Conservation (phyloP, 2,113 vertebrate genomes). For the Mustelus asterias region DNA sequence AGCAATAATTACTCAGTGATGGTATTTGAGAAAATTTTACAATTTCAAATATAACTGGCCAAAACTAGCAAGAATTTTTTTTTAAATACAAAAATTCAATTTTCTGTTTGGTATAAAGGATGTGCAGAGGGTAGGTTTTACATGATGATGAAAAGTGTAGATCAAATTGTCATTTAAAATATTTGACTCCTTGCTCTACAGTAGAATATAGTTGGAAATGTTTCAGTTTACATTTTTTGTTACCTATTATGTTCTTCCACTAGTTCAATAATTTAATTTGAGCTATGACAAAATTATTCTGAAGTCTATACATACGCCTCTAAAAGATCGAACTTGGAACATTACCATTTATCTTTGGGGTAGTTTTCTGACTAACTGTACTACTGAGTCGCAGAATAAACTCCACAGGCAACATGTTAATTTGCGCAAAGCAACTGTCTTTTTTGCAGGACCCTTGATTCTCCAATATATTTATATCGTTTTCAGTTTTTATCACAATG, state of each 20-base stretch:
- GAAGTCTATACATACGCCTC: not conserved
- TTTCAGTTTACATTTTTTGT: constrained; percentile 17
- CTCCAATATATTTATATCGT: not conserved
- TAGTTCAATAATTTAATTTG: not conserved
- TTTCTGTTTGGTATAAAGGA: not conserved
- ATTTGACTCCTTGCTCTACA: not conserved
- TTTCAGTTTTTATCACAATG: not conserved
- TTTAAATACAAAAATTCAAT: not conserved
- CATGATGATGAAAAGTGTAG: not conserved
- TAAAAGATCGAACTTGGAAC: constrained; percentile 2
- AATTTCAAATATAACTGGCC: constrained; percentile 10
- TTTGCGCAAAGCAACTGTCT: not conserved
- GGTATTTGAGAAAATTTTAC: not conserved
- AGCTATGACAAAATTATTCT: not conserved
- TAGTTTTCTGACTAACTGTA: not conserved
- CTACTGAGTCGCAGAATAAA: not conserved
- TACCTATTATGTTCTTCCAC: not conserved
- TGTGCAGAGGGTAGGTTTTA: not conserved
- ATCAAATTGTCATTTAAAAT: not conserved
- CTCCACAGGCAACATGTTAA: not conserved
- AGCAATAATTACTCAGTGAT: constrained; percentile 27
- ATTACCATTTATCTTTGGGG: not conserved
- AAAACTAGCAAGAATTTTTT: not conserved
- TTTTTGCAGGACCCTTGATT: constrained; percentile 3
- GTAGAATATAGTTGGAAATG: not conserved